Evolutionary conservation across 2,113 vertebrate genomes (phyloP), one percentile per base, ranked within the genome.

Genomic region (Procavia capensis): DNA sequence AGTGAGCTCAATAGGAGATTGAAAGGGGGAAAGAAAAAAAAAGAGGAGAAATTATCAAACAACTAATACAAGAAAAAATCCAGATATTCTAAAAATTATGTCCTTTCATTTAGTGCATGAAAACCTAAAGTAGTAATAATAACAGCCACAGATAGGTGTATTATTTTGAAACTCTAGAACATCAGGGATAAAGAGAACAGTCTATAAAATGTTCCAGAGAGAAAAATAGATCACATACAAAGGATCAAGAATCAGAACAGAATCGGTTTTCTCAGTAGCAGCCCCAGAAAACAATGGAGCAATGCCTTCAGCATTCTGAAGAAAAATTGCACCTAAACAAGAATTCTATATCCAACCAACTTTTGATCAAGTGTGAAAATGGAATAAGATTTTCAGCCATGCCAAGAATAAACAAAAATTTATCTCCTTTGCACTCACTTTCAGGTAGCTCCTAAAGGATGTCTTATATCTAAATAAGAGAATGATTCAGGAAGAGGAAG

Each of bases 121-220:
- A 16, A 10, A 66, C 79, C 78, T 47, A 24, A 36, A 50, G n/a
- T n/a, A 66, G 34, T 34, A 66, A 59, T 75, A 57, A 59, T 34
- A 66, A 90, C 70, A 45, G 14, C 59, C 59, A 88, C 16, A 47
- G 31, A 9, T 31, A 76, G 36, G 39, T 57, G 47, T 75, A 68
- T 47, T 83, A 68, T 66, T 83, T 76, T 88, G 27, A 88, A 83
- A 59, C 68, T 92, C 34, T 47, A 84, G 68, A 72, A 95, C 47
- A 88, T 16, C 78, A 92, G 36, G n/a, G 34, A 83, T 47, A 83
- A 90, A 79, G 39, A 84, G 64, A 95, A 41, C 29, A 47, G 16
- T 88, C 90, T 88, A 88, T 88, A 70, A 95, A 95, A 92, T 83
- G 41, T 79, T 79, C 79, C 61, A 88, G 39, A 84, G 85, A 70